phyloP scores from a whole-genome alignment of 2,888 invertebrate species.

The Oxystoma pomonae region DNA sequence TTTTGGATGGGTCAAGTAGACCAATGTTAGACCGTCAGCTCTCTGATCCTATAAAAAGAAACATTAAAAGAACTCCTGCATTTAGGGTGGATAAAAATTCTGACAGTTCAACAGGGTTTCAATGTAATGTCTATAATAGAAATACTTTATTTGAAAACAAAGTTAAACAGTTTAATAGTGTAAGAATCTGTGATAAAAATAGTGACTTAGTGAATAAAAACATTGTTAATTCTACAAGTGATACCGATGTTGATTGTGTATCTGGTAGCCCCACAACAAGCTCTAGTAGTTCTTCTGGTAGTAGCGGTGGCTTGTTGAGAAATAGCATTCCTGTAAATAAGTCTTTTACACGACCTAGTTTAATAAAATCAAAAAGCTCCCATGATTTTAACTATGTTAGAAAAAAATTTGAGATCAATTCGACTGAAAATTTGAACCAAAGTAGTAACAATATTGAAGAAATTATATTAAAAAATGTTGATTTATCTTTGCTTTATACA shows the following conservation, averaged over 20 bases:
- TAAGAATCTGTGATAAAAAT: conserved; percentile 36
- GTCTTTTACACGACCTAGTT: conserved; percentile 26
- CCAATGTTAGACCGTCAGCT: conserved; percentile 38
- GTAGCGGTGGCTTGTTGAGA: conserved; percentile 12
- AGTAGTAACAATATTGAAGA: conserved; percentile 4
- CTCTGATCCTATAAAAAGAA: conserved; percentile 47
- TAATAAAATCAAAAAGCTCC: conserved; percentile 37
- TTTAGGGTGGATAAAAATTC: conserved; percentile 50
- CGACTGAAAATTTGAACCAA: neutral
- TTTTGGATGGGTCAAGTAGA: conserved; percentile 5
- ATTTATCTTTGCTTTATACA: conserved; percentile 37
- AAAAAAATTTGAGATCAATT: conserved; percentile 34
- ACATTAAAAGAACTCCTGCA: conserved; percentile 56
- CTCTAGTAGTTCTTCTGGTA: conserved; percentile 1
- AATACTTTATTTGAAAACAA: conserved; percentile 35
- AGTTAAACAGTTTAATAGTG: conserved; percentile 37
- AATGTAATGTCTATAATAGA: conserved; percentile 28
- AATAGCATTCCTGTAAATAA: neutral
- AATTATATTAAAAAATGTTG: conserved; percentile 25
- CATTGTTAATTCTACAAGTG: conserved; percentile 7
- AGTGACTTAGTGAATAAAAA: conserved; percentile 23
- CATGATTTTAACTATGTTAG: conserved; percentile 37
- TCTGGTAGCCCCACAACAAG: neutral
- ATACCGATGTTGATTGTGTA: neutral
- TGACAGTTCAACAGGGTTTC: conserved; percentile 30